Evolutionary conservation across 2,888 invertebrate species (phyloP).

Genomic region (Eurytoma adleriae): DNA sequence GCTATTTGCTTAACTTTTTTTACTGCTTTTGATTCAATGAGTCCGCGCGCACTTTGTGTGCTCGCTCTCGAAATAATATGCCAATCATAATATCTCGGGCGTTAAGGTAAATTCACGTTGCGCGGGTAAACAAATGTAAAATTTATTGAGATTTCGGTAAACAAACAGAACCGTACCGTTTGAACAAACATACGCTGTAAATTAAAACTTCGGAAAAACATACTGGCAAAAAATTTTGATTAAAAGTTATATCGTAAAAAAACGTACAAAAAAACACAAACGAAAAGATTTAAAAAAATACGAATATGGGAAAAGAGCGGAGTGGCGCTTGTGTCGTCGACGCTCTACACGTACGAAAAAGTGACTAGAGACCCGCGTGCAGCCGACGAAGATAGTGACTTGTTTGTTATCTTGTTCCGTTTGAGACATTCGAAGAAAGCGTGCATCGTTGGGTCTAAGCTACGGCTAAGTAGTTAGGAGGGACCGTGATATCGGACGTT

Average conservation of each 20-base stretch:
- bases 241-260: background rate
- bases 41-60: background rate
- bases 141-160: too few relatives aligned
- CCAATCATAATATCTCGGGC: too few relatives aligned
- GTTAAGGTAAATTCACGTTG: too few relatives aligned
- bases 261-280: background rate
- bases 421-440: conserved; percentile 65
- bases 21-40: background rate
- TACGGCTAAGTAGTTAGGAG: conserved; percentile 77
- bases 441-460: conserved; percentile 73
- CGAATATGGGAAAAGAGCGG: background rate
- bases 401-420: conserved; percentile 14
- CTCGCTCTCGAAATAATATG: background rate
- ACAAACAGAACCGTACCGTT: too few relatives aligned
- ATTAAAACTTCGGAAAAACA: too few relatives aligned
- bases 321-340: conserved; percentile 8
- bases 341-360: conserved; percentile 46
- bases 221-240: too few relatives aligned
- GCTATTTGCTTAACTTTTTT: background rate
- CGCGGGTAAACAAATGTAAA: too few relatives aligned
- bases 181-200: too few relatives aligned
- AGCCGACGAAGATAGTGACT: conserved; percentile 68
- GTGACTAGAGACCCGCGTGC: conserved; percentile 74
- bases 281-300: background rate
- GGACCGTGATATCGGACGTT: conserved; percentile 78